Conservation (phyloP, 2,888 invertebrate genomes). For the Acronicta aceris region DNA sequence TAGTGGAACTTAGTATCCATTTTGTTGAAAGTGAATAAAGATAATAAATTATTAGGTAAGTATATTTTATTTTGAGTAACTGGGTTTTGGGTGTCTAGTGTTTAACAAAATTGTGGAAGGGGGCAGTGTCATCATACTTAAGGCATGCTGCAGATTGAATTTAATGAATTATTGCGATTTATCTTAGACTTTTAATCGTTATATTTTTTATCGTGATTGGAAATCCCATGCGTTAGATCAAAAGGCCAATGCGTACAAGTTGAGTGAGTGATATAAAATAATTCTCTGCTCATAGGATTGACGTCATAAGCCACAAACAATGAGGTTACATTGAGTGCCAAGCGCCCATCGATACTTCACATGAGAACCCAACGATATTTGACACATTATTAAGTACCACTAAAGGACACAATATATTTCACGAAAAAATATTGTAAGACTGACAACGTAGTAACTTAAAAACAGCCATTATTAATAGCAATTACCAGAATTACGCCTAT, state of each 20-base stretch:
- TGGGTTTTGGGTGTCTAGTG: no score
- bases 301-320: conserved; percentile 48
- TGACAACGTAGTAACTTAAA: no score
- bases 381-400: conserved; percentile 29
- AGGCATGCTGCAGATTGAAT: no score
- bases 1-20: not conserved
- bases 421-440: not conserved
- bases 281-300: conserved; percentile 33
- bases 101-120: no score
- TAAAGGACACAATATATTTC: conserved; percentile 3
- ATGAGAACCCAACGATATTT: conserved; percentile 23
- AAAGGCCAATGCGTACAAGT: not conserved
- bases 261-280: conserved; percentile 7
- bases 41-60: not conserved
- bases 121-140: no score
- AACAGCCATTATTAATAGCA: no score
- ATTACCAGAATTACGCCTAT: no score
- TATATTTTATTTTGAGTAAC: no score
- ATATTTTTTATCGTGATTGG: not conserved
- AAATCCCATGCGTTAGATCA: conserved; percentile 6
- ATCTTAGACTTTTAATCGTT: no score
- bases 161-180: no score
- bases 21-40: no score
- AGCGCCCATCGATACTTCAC: conserved; percentile 41
- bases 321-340: conserved; percentile 46